Evolutionary conservation across 2,113 vertebrate genomes (phyloP).

Genomic region (Nerophis ophidion): DNA sequence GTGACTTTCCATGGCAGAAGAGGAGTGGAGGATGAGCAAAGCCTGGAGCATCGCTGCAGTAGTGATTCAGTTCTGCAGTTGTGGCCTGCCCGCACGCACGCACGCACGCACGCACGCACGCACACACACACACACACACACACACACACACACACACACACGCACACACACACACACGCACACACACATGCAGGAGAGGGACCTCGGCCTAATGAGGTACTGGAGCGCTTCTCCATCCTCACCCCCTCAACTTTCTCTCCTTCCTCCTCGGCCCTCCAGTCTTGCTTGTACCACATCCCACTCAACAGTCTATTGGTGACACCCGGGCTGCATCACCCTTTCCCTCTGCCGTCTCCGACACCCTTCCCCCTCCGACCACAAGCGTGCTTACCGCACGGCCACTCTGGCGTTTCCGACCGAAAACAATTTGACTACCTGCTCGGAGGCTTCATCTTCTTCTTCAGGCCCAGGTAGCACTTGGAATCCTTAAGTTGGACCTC

Average conservation of each 20-base stretch:
- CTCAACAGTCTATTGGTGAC: conserved; percentile 41
- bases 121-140: not conserved
- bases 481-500: conserved; percentile 73
- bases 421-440: conserved; percentile 28
- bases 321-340: conserved; percentile 20
- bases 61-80: conserved; percentile 26
- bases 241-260: conserved; percentile 38
- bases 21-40: conserved; percentile 45
- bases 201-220: conserved; percentile 55
- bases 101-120: too few relatives aligned
- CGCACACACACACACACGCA: not conserved
- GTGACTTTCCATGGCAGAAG: conserved; percentile 8
- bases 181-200: conserved; percentile 26
- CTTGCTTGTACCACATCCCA: conserved; percentile 43
- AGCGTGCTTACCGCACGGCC: conserved; percentile 9
- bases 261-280: conserved; percentile 27
- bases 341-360: conserved; percentile 10
- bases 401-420: too few relatives aligned
- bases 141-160: too few relatives aligned
- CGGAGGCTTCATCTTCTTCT: conserved; percentile 88
- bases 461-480: conserved; percentile 89
- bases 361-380: conserved; percentile 25
- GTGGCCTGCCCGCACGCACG: not conserved
- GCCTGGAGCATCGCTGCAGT: conserved; percentile 41
- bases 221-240: conserved; percentile 37